Evolutionary conservation across 2,797 vertebrate species (phyloP), one percentile per base, ranked within the genome.

Genomic region (Fistularia tabacaria): DNA sequence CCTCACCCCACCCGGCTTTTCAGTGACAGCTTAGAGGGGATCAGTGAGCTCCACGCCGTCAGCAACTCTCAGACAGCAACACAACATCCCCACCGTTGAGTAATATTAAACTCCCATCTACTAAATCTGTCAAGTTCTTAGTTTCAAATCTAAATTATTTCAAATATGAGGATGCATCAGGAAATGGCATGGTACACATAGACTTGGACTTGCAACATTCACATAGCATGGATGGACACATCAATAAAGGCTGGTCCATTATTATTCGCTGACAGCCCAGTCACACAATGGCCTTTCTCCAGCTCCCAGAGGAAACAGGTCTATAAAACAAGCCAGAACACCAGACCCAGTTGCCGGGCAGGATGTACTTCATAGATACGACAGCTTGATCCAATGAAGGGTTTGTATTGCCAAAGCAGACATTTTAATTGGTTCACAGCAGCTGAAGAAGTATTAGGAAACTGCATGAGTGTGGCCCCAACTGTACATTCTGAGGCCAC

Each of bases 271-370:
- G 69, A 74, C 69, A 69, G n/a, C 46, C 42, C 55, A 48, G 69
- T 71, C 67, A 70, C 61, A 83, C 54, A 46, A 51, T 62, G 55
- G 62, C 71, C 74, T 57, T 49, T 62, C 49, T 50, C 41, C 47
- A 11, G 52, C 58, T 71, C 63, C 54, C 38, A 38, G 56, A 76
- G 71, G 77, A 79, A 66, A 64, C 64, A 54, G 68, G 69, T 70
- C 66, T 73, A 51, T 70, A 50, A 65, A 81, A 74, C 74, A 61
- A 77, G 72, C 74, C 82, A 76, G 78, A 72, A 75, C 77, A 43
- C 59, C 64, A 68, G 73, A 80, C 67, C 73, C 54, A 41, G 88
- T 89, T 89, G 83, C 88, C 73, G 82, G 87, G 88, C 84, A 87
- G 82, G 87, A 76, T 73, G 54, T 51, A 48, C 69, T 61, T 71